A percentile compares a stretch with the other conserved stretches of the same genome.
Conservation (phyloP, 2,888 invertebrate species). For the Acanthopleura granulata region DNA sequence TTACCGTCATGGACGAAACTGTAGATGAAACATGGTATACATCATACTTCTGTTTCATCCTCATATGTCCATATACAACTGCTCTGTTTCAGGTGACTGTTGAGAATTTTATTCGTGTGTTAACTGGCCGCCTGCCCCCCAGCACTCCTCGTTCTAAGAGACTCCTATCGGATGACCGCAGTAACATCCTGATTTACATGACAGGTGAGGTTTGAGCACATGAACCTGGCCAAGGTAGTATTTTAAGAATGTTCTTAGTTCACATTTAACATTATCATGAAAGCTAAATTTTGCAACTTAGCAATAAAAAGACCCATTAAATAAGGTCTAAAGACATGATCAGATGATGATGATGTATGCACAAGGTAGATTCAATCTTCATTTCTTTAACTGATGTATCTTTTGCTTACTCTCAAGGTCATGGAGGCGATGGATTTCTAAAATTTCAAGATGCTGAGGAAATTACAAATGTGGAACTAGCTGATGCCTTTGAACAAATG, state of each 20-base stretch:
- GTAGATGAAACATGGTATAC: too few species aligned
- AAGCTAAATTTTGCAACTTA: not conserved
- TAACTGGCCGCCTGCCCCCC: constrained; percentile 92
- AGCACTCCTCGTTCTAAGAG: constrained; percentile 96
- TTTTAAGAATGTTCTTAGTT: too few species aligned
- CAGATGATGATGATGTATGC: too few species aligned
- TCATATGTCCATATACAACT: too few species aligned
- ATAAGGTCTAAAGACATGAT: too few species aligned
- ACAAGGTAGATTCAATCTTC: not conserved
- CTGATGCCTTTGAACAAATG: constrained; percentile 99
- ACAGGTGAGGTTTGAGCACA: constrained; percentile 76
- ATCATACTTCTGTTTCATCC: too few species aligned
- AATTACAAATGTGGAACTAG: constrained; percentile 97
- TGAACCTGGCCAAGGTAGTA: too few species aligned
- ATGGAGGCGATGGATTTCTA: constrained; percentile 98
- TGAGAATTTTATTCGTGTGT: constrained; percentile 95
- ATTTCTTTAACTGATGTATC: not conserved
- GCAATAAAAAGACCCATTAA: not conserved
- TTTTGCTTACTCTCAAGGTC: constrained; percentile 71
- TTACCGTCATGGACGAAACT: too few species aligned
- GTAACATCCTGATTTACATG: constrained; percentile 95
- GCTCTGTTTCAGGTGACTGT: constrained; percentile 86
- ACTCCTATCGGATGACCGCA: constrained; percentile 88
- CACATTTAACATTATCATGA: too few species aligned
- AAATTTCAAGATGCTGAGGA: constrained; percentile 99